phyloP scores from a whole-genome alignment of 2,113 vertebrate genomes.

The Spilogale gracilis region DNA sequence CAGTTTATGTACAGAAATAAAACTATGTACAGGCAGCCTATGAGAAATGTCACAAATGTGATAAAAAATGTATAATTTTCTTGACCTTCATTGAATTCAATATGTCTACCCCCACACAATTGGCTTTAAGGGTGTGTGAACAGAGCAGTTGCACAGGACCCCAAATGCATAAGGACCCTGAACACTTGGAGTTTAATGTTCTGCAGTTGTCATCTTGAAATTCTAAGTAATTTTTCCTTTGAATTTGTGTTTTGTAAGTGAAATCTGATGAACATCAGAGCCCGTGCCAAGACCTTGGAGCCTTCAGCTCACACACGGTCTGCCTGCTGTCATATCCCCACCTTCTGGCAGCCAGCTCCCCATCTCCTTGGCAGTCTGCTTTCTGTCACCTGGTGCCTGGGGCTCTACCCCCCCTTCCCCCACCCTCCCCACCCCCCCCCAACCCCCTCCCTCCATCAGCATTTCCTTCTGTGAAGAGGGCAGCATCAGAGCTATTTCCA shows the following conservation, averaged over 20 bases:
- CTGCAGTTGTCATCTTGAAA: not conserved
- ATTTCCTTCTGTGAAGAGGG: not conserved
- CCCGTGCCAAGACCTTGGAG: not conserved
- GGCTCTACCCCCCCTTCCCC: not conserved
- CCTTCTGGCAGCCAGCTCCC: not conserved
- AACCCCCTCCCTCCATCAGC: not conserved
- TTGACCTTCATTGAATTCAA: not conserved
- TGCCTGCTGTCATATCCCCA: not conserved
- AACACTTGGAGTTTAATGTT: not conserved
- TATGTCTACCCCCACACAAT: not conserved
- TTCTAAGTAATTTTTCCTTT: constrained; percentile 33
- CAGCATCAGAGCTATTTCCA: not conserved
- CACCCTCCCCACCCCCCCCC: too few species aligned
- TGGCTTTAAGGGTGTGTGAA: rapidly evolving
- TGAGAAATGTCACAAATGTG: not conserved
- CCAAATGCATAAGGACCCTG: not conserved
- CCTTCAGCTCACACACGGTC: not conserved
- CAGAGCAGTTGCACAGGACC: too few species aligned
- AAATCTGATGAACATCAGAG: not conserved
- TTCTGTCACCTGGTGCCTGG: not conserved
- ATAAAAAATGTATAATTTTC: not conserved
- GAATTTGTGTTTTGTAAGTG: not conserved
- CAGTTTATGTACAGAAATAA: not conserved
- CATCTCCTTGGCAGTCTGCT: not conserved
- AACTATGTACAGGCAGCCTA: not conserved